phyloP scores from a whole-genome alignment of 1,140 invertebrate species.

The Helicoverpa zea region DNA sequence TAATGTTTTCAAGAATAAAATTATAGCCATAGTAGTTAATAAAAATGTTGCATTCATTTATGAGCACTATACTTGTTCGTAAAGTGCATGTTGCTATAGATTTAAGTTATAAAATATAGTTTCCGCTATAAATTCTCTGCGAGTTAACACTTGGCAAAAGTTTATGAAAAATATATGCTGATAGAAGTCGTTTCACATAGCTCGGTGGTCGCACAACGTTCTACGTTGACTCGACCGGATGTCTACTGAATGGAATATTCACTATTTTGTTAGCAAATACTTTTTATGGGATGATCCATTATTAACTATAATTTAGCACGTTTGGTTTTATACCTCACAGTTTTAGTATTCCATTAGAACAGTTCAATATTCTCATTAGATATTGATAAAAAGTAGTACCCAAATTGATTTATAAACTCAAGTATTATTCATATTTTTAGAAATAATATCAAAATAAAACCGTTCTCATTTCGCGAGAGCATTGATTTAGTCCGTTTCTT shows the following conservation, averaged over 20 bases:
- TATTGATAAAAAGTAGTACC: too few species aligned
- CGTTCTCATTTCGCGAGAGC: neutral
- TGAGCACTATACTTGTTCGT: neutral
- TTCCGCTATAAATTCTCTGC: neutral
- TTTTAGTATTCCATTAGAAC: too few species aligned
- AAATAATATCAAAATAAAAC: neutral
- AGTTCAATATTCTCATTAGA: too few species aligned
- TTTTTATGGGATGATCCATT: too few species aligned
- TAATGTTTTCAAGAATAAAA: too few species aligned
- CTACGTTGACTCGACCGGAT: neutral
- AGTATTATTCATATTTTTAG: too few species aligned
- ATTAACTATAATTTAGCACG: too few species aligned
- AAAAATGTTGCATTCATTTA: neutral
- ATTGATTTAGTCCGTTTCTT: too few species aligned
- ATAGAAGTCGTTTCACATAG: neutral
- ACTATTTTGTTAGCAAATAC: neutral
- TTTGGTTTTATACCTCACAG: too few species aligned
- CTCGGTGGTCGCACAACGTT: neutral
- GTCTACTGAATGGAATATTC: neutral
- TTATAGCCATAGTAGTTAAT: neutral
- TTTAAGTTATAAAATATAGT: neutral
- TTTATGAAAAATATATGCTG: neutral
- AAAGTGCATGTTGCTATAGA: slow-evolving; percentile 1
- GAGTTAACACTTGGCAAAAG: neutral
- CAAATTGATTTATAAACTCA: too few species aligned